These are phyloP conservation scores for Rhingia rostrata DNA, from an alignment of 2,888 invertebrate species.

Conservation along the genomic window DNA sequence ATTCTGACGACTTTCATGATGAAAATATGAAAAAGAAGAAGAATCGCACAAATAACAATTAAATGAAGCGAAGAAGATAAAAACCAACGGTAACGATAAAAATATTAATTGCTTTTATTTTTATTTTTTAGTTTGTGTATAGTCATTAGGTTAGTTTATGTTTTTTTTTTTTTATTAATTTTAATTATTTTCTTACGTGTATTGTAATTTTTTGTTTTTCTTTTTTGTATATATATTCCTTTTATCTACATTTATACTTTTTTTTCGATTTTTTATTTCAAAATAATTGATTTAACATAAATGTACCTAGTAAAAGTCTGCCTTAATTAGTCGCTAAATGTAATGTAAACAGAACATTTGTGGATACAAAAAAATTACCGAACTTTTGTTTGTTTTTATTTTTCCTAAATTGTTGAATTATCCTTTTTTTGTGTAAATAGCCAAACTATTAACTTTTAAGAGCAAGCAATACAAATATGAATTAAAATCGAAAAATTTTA, in stretches of 20 bases:
- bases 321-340: constrained; percentile 69
- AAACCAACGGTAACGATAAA: constrained; percentile 47
- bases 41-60: not conserved
- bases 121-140: constrained; percentile 55
- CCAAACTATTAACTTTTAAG: constrained; percentile 60
- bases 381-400: constrained; percentile 33
- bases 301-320: constrained; percentile 72
- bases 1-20: constrained; percentile 37
- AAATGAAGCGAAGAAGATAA: constrained; percentile 20
- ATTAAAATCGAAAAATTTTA: constrained; percentile 31
- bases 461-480: constrained; percentile 38
- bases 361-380: not conserved
- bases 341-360: constrained; percentile 32
- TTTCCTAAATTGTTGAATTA: constrained; percentile 46
- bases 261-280: constrained; percentile 4
- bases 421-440: constrained; percentile 59
- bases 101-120: constrained; percentile 48
- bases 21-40: not conserved
- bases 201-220: constrained; percentile 3
- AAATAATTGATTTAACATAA: constrained; percentile 39
- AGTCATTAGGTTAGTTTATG: constrained; percentile 70
- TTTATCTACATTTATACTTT: constrained; percentile 7
- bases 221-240: constrained; percentile 16
- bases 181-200: constrained; percentile 3
- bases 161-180: constrained; percentile 15